Base-by-base conservation (phyloP, 2,888 invertebrate species). In the Drymonia ruficornis region DNA sequence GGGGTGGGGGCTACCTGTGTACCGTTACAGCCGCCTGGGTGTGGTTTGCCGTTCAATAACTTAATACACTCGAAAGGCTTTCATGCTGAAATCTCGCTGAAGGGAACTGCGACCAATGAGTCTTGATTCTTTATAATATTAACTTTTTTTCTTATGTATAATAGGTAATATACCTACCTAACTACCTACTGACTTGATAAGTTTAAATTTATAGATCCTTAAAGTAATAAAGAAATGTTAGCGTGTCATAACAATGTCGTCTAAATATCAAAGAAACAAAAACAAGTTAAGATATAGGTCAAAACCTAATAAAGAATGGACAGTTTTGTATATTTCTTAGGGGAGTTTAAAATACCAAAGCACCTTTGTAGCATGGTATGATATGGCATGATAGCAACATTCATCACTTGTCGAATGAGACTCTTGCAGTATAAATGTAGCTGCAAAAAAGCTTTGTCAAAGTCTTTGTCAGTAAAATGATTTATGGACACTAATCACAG, bases 41-140 rank as follows among this genome's bases (percentile, higher is more conserved):
- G 92, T 92, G 92, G 91, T 92, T 92, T 92, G 92, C 92, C 91
- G 92, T 92, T 92, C 92, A 88, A 92, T 92, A 92, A 92, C 91
- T 91, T 92, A 91, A 92, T 92, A 92, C 92, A 87, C 89, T 89
- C 85, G 88, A 86, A 89, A 92, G 91, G 91, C 89, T 92, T 91
- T 90, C 91, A 89, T 84, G 88, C 86, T 92, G 86, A 92, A 91
- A 92, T 92, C 92, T 91, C 89, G 84, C 89, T 83, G 74, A 65
- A 65, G 56, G 80, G 19, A 65, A 70, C 70, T 69, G 70, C 63
- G 83, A 61, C 65, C 49, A 53, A 70, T 19, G 38, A 36, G 59
- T 70, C 69, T 85, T 86, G 89, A 78, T 82, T n/a, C 72, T 72
- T 86, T 77, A 56, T 8, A 15, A 47, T 31, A 54, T 61, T 56